Evolutionary conservation across 1,140 invertebrate genomes (phyloP), one percentile per base, ranked within the genome.

Genomic region (Drosophila arawakana): DNA sequence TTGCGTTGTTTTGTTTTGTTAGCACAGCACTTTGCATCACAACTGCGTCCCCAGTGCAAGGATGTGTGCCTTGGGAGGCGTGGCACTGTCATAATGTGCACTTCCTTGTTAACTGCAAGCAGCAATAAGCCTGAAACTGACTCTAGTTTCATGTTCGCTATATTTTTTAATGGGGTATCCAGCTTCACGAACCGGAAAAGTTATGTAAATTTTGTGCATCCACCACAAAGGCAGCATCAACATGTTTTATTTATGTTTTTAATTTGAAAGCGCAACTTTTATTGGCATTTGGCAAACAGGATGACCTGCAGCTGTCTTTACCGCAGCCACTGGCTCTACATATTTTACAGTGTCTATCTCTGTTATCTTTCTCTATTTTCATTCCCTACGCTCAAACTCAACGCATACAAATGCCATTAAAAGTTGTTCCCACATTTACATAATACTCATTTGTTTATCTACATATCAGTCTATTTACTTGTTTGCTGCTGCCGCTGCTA

Each of bases 211-310:
- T 65, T 58, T 47, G 11, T 43, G 61, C 71, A 39, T 47, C 41
- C 21, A 37, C 50, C 55, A n/a, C 34, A 37, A 30, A 63, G 59
- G 13, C 15, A 69, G 41, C 25, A 47, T 55, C 60, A 65, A 52
- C 46, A 69, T 74, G 73, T 85, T 80, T 81, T 85, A 84, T 85
- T 84, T 78, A 85, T 72, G 73, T 34, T 68, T 63, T 73, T 76
- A 69, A 76, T 83, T 77, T 70, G 59, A 77, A 74, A 76, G 62
- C 18, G 52, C 49, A 80, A 73, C 34, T 84, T 83, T 82, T 83
- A 76, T 76, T 61, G 63, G 44, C 55, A 15, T 46, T 25, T 9
- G 46, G 25, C 54, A 44, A 59, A 52, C 50, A 62, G 18, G 18
- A 46, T 30, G 25, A 46, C 57, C 41, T 46, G 47, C 57, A 62